Evolutionary conservation across 2,888 invertebrate genomes (phyloP).

Genomic region (Caenorhabditis doughertyi): DNA sequence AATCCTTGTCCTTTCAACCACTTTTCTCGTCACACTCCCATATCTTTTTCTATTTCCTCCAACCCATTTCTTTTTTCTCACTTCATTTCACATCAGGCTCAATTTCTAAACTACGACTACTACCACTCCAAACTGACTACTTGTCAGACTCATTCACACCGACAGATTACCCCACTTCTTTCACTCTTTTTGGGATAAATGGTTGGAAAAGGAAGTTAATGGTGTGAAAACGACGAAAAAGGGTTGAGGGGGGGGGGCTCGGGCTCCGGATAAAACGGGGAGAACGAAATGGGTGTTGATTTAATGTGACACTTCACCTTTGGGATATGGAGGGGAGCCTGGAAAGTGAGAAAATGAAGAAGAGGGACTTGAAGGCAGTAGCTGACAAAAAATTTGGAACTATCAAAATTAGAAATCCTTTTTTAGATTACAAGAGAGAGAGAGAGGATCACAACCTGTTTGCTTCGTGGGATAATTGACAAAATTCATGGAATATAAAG

Average conservation of each 20-base stretch:
- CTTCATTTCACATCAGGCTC: constrained; percentile 21
- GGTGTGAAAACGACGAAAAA: constrained; percentile 49
- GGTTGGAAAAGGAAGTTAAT: constrained; percentile 32
- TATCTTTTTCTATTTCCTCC: no score
- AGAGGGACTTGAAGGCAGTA: no score
- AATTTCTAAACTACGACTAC: not conserved
- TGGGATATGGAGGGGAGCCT: no score
- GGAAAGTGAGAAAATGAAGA: no score
- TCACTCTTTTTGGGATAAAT: not conserved
- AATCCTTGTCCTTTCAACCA: no score
- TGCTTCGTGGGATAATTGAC: no score
- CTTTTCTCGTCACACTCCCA: no score
- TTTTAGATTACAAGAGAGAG: no score
- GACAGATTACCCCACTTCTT: constrained; percentile 43
- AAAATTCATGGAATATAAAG: no score
- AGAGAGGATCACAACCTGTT: no score
- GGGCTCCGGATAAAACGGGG: not conserved
- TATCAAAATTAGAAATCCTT: no score
- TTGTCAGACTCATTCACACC: constrained; percentile 42
- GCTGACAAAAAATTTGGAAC: no score
- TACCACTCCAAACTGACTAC: not conserved
- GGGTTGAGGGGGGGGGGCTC: not conserved
- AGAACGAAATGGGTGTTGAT: constrained; percentile 16
- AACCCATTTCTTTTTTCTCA: not conserved
- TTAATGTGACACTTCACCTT: constrained; percentile 30